Conservation (phyloP, 2,797 vertebrate species). For the Pangasius larnaudii region DNA sequence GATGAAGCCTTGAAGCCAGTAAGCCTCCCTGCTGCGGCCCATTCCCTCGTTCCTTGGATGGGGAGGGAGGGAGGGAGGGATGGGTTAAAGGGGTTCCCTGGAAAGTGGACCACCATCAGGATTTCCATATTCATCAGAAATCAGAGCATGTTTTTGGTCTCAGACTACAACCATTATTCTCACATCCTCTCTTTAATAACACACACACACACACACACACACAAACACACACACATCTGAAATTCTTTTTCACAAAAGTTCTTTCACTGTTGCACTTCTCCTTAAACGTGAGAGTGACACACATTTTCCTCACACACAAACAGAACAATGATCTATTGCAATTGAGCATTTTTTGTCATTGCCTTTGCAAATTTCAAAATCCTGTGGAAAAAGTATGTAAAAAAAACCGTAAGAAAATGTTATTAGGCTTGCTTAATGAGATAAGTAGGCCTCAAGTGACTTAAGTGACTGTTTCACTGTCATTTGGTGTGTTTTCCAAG, state of each 20-base stretch:
- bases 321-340: background rate
- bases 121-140: conserved; percentile 85
- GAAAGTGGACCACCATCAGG: conserved; percentile 71
- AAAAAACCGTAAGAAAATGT: background rate
- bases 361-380: background rate
- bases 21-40: conserved; percentile 68
- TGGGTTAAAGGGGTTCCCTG: conserved; percentile 72
- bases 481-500: background rate
- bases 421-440: background rate
- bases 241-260: no score
- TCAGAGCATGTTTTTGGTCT: conserved; percentile 64
- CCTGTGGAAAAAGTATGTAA: background rate
- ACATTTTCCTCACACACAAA: conserved; percentile 2
- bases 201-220: conserved; percentile 7
- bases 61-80: conserved; percentile 66
- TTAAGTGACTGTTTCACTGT: background rate
- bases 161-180: conserved; percentile 13
- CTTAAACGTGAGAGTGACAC: background rate
- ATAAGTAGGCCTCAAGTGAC: background rate
- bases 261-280: background rate
- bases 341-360: background rate
- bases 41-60: conserved; percentile 61
- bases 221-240: conserved; percentile 22
- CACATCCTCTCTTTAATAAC: conserved; percentile 51
- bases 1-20: conserved; percentile 69